Percentiles rank a stretch among this genome's conserved stretches.
Conservation (phyloP, 2,888 invertebrate species). For the Rutpela maculata region DNA sequence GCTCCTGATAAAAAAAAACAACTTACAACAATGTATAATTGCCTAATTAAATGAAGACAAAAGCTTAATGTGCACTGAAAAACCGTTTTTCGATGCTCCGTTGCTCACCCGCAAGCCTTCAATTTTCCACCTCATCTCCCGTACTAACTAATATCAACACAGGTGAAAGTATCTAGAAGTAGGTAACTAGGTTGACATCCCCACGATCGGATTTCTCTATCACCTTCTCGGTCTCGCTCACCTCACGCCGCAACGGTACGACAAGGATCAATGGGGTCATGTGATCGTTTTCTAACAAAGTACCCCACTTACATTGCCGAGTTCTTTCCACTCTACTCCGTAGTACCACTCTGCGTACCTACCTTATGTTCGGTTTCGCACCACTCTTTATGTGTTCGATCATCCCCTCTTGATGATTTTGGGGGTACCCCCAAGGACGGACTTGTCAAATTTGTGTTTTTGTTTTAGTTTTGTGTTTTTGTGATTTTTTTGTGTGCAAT, state of each 20-base stretch:
- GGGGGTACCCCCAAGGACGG: conserved; percentile 72
- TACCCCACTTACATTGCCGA: conserved; percentile 49
- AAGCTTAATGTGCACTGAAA: not conserved
- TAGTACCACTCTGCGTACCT: conserved; percentile 56
- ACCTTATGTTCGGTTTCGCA: conserved; percentile 55
- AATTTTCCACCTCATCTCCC: conserved; percentile 37
- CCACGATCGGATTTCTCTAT: conserved; percentile 67
- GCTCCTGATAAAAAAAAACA: not conserved
- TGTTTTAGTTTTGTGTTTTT: conserved; percentile 48
- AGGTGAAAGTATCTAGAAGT: conserved; percentile 73
- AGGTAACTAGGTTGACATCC: conserved; percentile 72
- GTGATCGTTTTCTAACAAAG: conserved; percentile 63
- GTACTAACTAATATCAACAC: conserved; percentile 39
- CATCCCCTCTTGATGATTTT: conserved; percentile 70
- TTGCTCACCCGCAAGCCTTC: not conserved
- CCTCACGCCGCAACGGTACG: conserved; percentile 14
- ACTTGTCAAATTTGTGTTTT: conserved; percentile 62
- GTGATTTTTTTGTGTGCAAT: conserved; percentile 43
- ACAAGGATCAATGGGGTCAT: conserved; percentile 58
- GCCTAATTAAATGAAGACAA: not conserved
- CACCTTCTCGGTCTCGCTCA: conserved; percentile 54
- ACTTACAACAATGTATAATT: not conserved
- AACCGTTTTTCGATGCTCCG: not conserved
- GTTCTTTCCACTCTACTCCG: conserved; percentile 54
- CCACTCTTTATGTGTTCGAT: conserved; percentile 54